Conservation (phyloP, 2,113 vertebrate species). For the Neolamprologus tretocephalus region DNA sequence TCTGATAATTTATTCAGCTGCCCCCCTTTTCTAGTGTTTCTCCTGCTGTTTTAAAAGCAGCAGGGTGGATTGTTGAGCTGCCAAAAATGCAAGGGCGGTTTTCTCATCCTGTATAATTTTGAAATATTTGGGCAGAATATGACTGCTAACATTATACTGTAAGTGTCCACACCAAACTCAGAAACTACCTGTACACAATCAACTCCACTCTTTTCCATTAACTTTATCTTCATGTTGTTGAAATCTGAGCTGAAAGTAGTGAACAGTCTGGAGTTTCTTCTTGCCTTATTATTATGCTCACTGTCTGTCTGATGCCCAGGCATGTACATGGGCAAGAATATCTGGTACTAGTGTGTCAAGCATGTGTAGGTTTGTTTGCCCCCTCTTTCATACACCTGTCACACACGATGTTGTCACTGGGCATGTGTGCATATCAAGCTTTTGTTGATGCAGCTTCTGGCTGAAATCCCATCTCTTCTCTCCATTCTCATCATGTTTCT, state of each 20-base stretch:
- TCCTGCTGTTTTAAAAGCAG: slow-evolving; percentile 17
- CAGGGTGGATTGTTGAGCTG: neutral
- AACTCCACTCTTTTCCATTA: neutral
- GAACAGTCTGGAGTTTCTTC: neutral
- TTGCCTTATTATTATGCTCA: neutral
- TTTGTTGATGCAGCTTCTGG: neutral
- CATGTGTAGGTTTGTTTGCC: neutral
- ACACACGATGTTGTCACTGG: neutral
- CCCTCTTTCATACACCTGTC: neutral
- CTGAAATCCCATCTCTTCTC: neutral
- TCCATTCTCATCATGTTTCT: neutral
- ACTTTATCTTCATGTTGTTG: neutral
- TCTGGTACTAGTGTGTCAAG: neutral
- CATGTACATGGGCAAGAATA: neutral
- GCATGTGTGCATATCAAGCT: neutral
- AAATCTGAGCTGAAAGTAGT: neutral
- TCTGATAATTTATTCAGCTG: slow-evolving; percentile 50
- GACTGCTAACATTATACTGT: neutral
- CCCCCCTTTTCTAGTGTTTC: slow-evolving; percentile 1
- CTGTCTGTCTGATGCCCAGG: neutral
- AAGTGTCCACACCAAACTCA: neutral
- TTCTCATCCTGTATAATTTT: neutral
- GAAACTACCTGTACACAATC: neutral
- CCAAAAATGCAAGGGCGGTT: neutral
- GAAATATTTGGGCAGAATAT: neutral